Evolutionary conservation across 2,888 invertebrate species (phyloP), one percentile per base, ranked within the genome.

Genomic region (Eupsilia transversa): DNA sequence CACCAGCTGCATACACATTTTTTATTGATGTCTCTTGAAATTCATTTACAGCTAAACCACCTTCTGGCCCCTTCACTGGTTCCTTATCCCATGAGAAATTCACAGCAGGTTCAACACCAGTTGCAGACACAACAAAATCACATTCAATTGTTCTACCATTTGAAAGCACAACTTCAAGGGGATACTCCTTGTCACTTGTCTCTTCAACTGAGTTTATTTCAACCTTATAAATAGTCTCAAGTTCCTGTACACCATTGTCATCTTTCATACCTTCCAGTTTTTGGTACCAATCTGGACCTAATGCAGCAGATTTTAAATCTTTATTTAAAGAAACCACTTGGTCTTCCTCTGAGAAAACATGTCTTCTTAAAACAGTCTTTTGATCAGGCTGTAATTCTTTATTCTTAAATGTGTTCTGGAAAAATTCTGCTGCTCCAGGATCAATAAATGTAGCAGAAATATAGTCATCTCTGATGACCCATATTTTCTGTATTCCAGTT

Each of bases 221-320:
- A 27, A 96, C 94, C 91, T 97, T 96, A 80, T 97, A 97, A 82
- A 98, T 95, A 61, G 98, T 97, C 85, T 96, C 96, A 52, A 97
- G 93, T 67, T 97, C 97, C 70, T 96, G 94, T 73, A 93, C 91
- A 23, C 93, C 94, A 72, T 86, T 91, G 14, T 97, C 97, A 88
- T 94, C 96, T 74, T 98, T 97, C 69, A 97, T 93, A 20, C 84
- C 83, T 89, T 96, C 95, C 49, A 98, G 96, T 89, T 97, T 97
- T 76, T 97, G 96, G 88, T 98, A 98, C 99, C 99, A 99, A 94
- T 99, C 99, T 14, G 99, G 99, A 0, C 99, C 99, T 72, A 99
- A 96, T 6, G 99, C 99, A 80, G 99, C 98, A 20, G 99, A 99
- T 79, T 96, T 97, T 87, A 97, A 95, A 83, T 96, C 92, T 84